Evolutionary conservation across 2,113 vertebrate species (phyloP).

Genomic region (Corythornis madagascariensis): DNA sequence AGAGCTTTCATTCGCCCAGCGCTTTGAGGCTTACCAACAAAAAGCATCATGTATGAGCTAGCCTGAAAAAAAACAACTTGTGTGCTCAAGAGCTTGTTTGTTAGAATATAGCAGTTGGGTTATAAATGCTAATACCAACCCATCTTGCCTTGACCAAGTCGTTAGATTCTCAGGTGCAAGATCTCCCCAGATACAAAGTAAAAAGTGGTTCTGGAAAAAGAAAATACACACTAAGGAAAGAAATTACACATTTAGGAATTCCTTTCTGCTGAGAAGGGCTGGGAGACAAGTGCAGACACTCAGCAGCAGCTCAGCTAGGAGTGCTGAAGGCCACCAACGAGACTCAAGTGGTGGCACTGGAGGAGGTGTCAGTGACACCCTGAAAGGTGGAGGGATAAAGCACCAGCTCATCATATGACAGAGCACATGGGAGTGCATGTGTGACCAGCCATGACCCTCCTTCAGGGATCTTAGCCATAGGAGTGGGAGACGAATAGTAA

Average conservation of each 20-base stretch:
- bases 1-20: background rate
- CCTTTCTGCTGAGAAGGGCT: background rate
- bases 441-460: background rate
- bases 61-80: background rate
- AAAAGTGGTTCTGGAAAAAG: background rate
- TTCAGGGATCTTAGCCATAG: background rate
- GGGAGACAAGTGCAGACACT: background rate
- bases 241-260: background rate
- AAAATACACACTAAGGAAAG: background rate
- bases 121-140: background rate
- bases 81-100: background rate
- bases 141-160: background rate
- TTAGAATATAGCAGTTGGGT: background rate
- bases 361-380: background rate
- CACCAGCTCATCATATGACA: rapidly evolving
- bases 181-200: background rate
- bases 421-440: rapidly evolving
- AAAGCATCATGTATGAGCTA: background rate
- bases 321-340: background rate
- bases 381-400: background rate
- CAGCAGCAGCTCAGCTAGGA: background rate
- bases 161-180: background rate
- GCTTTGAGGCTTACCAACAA: background rate
- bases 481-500: background rate
- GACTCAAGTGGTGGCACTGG: rapidly evolving